Base-by-base conservation (phyloP, 92 coral and sea anemone species). In the Porites evermanni region DNA sequence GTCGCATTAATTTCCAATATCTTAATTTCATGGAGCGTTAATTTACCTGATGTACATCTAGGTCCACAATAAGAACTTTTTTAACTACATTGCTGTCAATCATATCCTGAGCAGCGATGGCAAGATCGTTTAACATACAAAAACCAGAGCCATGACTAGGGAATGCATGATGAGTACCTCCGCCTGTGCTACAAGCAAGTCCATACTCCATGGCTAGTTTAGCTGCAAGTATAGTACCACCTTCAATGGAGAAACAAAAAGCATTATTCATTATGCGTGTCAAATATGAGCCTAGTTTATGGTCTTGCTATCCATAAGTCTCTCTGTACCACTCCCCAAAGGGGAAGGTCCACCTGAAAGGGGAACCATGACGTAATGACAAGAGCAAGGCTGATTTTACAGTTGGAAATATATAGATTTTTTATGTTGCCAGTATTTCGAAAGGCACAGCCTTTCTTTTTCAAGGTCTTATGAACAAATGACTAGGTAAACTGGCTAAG, bases 21-120 rank as follows among this genome's bases (percentile, higher is more conserved):
- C 47, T 38, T 38, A 38, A 38, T 38, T 38, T 38, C 47, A 38
- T 38, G 47, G 47, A 38, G 5, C 47, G 6, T 38, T 9, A 4
- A 8, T 74, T 8, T 90, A 92, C 94, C 94, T 92, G 94, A 51
- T 92, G 94, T 58, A 92, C 94, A 85, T 92, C 94, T 20, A 92
- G 83, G 79, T 92, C 94, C 24, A 92, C 94, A 65, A 92, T 88
- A 69, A 92, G 87, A 24, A 92, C 78, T 80, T 84, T 88, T 4
- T 80, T 52, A 20, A 85, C 92, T 38, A 71, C 12, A 12, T 74
- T 64, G 77, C 77, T 79, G 17, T 85, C 81, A 47, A 89, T 61
- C 64, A 92, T 75, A 38, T 88, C 83, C 47, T 81, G 80, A 12
- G 92, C 92, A 44, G 94, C 72, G 65, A 92, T 77, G 19, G 94